phyloP scores from a whole-genome alignment of 2,888 invertebrate genomes.

The Yponomeuta malinellus region DNA sequence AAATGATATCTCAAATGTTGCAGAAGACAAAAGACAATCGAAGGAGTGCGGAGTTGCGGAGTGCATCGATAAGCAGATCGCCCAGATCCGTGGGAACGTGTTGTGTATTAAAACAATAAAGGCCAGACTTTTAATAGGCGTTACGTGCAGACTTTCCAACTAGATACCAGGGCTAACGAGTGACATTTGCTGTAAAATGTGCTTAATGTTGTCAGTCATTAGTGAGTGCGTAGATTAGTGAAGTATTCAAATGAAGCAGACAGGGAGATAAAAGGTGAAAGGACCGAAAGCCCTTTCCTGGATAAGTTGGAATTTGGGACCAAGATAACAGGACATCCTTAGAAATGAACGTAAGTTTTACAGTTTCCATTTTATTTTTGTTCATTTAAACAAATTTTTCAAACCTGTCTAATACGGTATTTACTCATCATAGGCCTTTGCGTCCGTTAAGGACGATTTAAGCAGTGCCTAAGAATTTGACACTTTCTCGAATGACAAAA shows the following conservation, averaged over 20 bases:
- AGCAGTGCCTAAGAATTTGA: too few species aligned
- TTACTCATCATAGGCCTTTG: too few species aligned
- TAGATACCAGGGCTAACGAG: conserved; percentile 23
- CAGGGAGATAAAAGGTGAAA: background rate
- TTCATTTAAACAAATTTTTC: too few species aligned
- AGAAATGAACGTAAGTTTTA: conserved; percentile 59
- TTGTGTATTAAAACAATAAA: conserved; percentile 22
- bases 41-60: conserved; percentile 8
- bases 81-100: conserved; percentile 23
- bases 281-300: background rate
- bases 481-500: too few species aligned
- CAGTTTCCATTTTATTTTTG: too few species aligned
- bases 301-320: conserved; percentile 20
- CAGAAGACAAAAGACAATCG: conserved; percentile 13
- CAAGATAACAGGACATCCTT: conserved; percentile 35
- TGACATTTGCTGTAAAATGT: conserved; percentile 23
- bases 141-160: conserved; percentile 27
- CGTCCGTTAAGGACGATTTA: too few species aligned
- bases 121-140: conserved; percentile 9
- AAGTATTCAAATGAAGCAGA: conserved; percentile 20
- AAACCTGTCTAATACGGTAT: too few species aligned
- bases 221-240: conserved; percentile 20
- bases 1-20: background rate
- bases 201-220: conserved; percentile 22
- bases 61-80: conserved; percentile 28